Conservation (phyloP, 2,113 vertebrate species). For the Lophura nycthemera region DNA sequence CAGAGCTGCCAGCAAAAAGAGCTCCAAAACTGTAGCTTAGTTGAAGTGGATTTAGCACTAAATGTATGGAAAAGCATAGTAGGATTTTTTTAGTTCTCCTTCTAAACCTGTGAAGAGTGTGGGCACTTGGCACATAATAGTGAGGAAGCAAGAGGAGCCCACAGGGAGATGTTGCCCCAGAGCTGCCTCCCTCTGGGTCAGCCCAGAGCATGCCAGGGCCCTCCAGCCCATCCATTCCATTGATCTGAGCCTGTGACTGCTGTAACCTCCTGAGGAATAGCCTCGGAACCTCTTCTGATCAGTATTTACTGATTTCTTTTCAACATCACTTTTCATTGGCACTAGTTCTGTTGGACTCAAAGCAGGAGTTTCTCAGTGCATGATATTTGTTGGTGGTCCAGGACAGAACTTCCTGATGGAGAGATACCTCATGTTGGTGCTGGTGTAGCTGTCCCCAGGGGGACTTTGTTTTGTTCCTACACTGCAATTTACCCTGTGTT, state of each 20-base stretch:
- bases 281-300: not conserved
- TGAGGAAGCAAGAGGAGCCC: not conserved
- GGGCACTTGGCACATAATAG: not conserved
- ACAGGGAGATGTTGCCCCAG: not conserved
- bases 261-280: not conserved
- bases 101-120: not conserved
- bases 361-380: not conserved
- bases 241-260: no score
- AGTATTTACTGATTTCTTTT: no score
- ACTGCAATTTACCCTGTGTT: not conserved
- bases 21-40: not conserved
- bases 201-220: not conserved
- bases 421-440: not conserved
- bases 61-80: not conserved
- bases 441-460: not conserved
- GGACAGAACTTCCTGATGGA: not conserved
- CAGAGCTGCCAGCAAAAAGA: not conserved
- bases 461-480: not conserved
- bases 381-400: not conserved
- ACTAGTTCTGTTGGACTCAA: rapidly evolving
- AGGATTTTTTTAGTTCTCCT: not conserved
- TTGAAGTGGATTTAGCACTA: not conserved
- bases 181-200: not conserved
- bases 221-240: no score
- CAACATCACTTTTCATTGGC: not conserved